Base-by-base conservation (phyloP, 2,888 invertebrate species). In the Epiblema foenella region DNA sequence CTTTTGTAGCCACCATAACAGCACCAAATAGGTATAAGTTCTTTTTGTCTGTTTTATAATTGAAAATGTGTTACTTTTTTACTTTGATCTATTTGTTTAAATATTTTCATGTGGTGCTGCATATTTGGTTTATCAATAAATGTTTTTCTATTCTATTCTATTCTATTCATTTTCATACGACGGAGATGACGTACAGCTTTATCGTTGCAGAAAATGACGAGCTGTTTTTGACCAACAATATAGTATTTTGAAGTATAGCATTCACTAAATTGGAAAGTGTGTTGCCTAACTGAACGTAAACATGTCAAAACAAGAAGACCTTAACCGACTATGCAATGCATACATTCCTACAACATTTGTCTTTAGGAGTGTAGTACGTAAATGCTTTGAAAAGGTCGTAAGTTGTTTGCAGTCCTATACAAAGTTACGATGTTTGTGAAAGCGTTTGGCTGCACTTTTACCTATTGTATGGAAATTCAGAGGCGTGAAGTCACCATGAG, bases 201-300 rank as follows among this genome's bases (percentile, higher is more conserved):
- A 15, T n/a, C 39, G 15, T 46, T n/a, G 46, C n/a, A 15, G 15
- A 46, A 46, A 46, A 52, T 63, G 17, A 63, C 51, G 15, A 63
- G 20, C 20, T 20, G 15, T 0, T 54, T 64, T 64, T 64, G 52
- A 49, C 29, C 29, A 49, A 46, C 46, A 46, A 29, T 46, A 46
- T 29, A 49, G 46, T 17, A 17, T n/a, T 51, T 62, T 49, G 49
- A 51, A 17, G 49, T 17, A 52, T 20, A 10, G 64, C 52, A 39
- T 52, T 51, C 64, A 64, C 51, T 51, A 33, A 63, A 64, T 54
- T 64, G 37, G 64, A 64, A 64, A 64, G 64, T 33, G 17, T 12
- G 62, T 64, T 64, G 64, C 64, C 64, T 64, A 51, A 63, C 51
- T 63, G 33, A 51, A 37, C 37, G 24, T 15, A 17, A 37, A 29